Conservation (phyloP, 2,888 invertebrate genomes). For the Myopa tessellatipennis region DNA sequence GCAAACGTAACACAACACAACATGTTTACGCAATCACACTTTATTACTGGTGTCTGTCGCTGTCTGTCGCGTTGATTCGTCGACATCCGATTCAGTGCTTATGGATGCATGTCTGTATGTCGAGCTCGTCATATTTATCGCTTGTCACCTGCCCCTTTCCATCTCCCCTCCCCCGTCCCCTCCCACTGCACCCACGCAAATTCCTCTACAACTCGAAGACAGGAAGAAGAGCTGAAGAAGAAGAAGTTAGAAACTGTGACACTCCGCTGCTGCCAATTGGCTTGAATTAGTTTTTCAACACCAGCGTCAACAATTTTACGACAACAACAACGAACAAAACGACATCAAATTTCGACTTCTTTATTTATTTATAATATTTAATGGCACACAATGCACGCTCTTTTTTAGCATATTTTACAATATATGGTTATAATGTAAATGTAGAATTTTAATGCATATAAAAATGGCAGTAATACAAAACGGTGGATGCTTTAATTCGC, state of each 20-base stretch:
- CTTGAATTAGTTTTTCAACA: conserved; percentile 32
- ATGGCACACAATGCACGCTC: not conserved
- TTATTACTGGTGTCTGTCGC: too few relatives aligned
- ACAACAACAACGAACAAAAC: not conserved
- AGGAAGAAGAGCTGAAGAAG: not conserved
- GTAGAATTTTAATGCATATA: not conserved
- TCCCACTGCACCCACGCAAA: not conserved
- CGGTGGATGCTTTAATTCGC: too few relatives aligned
- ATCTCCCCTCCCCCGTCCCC: not conserved
- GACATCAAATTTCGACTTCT: too few relatives aligned
- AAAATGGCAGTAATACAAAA: too few relatives aligned
- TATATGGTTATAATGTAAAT: not conserved
- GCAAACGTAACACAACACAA: too few relatives aligned
- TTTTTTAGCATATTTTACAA: not conserved
- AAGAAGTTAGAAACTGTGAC: conserved; percentile 15
- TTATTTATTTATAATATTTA: too few relatives aligned
- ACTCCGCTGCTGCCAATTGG: conserved; percentile 30
- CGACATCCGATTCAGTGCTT: too few relatives aligned
- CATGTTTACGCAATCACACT: too few relatives aligned
- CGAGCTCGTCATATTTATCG: too few relatives aligned
- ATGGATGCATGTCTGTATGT: too few relatives aligned
- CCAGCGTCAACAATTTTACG: not conserved
- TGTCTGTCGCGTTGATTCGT: too few relatives aligned
- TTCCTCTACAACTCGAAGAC: not conserved
- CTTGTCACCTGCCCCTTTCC: not conserved